Percentiles rank a stretch among this genome's conserved stretches.
Conservation (phyloP, 2,113 vertebrate species). For the Scytalopus superciliaris region DNA sequence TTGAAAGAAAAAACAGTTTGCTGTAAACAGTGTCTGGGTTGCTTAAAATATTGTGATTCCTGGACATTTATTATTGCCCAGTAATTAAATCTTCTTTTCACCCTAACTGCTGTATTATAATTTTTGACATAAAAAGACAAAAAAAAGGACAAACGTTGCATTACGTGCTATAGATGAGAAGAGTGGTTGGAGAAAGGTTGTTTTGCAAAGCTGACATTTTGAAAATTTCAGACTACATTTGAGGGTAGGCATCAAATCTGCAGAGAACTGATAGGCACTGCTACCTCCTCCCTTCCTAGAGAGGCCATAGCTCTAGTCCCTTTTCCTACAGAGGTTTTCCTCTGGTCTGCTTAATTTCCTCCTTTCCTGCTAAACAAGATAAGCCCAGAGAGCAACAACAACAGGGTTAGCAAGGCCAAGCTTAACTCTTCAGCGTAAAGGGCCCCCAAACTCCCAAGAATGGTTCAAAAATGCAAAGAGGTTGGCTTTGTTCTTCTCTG, state of each 20-base stretch:
- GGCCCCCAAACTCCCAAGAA: neutral
- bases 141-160: neutral
- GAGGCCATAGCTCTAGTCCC: neutral
- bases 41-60: neutral
- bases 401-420: neutral
- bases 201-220: neutral
- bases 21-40: neutral
- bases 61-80: neutral
- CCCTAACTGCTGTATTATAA: neutral
- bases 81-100: conserved; percentile 15
- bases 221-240: neutral
- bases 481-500: neutral
- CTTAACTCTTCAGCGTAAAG: neutral
- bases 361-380: neutral
- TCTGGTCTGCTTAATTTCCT: neutral
- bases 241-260: neutral
- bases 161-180: neutral
- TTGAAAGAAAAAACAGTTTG: neutral
- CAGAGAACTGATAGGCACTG: neutral
- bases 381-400: neutral
- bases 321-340: neutral
- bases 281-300: neutral
- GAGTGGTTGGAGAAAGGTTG: neutral
- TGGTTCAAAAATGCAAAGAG: neutral
- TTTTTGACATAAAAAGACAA: neutral